phyloP scores from a whole-genome alignment of 2,113 vertebrate genomes.

The Austrofundulus limnaeus region DNA sequence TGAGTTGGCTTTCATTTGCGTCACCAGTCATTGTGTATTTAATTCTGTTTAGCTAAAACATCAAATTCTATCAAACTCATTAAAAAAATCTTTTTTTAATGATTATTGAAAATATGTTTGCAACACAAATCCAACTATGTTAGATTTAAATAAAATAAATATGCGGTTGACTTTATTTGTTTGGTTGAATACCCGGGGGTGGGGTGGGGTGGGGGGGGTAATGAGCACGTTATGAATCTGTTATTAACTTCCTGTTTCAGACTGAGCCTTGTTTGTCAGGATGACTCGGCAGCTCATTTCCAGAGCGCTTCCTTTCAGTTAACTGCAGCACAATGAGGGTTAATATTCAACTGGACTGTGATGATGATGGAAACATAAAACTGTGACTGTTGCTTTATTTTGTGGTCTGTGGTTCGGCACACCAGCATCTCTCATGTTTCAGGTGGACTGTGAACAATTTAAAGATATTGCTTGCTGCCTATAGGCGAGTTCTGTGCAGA shows the following conservation, averaged over 20 bases:
- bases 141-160: not conserved
- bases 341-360: not conserved
- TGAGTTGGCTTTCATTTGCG: not conserved
- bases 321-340: no score
- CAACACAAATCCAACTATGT: not conserved
- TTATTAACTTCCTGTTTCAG: slow-evolving; percentile 19
- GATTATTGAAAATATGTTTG: no score
- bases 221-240: slow-evolving; percentile 30
- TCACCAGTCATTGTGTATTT: not conserved
- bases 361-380: not conserved
- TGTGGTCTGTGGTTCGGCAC: slow-evolving; percentile 9
- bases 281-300: slow-evolving; percentile 13
- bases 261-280: slow-evolving; percentile 19
- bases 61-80: no score
- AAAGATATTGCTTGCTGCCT: slow-evolving; percentile 22
- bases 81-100: no score
- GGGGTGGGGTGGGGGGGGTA: no score
- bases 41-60: no score
- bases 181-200: not conserved
- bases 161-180: not conserved
- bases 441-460: slow-evolving; percentile 17
- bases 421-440: slow-evolving; percentile 27
- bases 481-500: slow-evolving; percentile 5
- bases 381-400: not conserved
- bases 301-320: slow-evolving; percentile 19